A percentile compares a stretch with the other conserved stretches of the same genome.
These are phyloP conservation scores for Dicycla oo DNA, from an alignment of 2,888 invertebrate genomes.

Conservation along the genomic window DNA sequence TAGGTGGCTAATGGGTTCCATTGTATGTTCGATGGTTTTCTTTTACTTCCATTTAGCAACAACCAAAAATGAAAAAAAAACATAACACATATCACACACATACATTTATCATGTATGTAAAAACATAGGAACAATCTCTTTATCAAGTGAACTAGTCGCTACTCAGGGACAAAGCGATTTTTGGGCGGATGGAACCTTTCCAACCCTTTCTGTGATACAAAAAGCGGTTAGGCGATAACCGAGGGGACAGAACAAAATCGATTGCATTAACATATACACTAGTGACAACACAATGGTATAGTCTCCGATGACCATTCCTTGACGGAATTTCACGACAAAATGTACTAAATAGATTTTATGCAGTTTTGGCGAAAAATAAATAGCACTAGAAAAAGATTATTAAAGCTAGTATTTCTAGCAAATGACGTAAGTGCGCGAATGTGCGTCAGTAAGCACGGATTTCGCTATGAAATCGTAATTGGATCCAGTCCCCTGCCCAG, in stretches of 20 bases:
- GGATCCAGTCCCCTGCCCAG: slow-evolving; percentile 50
- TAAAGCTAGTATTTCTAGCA: slow-evolving; percentile 22
- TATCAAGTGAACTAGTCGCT: slow-evolving; percentile 41
- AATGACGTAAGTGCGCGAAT: slow-evolving; percentile 35
- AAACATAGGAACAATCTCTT: slow-evolving; percentile 23
- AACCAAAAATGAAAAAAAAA: no score
- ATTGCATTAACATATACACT: slow-evolving; percentile 46
- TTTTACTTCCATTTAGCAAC: background rate
- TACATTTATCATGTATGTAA: no score
- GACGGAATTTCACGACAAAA: background rate
- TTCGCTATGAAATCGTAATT: slow-evolving; percentile 59
- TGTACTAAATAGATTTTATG: slow-evolving; percentile 1
- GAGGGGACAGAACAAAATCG: slow-evolving; percentile 49
- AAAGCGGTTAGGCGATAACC: slow-evolving; percentile 45
- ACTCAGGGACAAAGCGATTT: slow-evolving; percentile 47
- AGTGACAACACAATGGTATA: slow-evolving; percentile 22
- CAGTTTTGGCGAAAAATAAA: slow-evolving; percentile 21
- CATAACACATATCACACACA: no score
- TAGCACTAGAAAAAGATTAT: slow-evolving; percentile 7
- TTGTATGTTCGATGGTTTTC: background rate
- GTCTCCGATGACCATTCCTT: slow-evolving; percentile 23
- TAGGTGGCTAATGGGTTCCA: no score
- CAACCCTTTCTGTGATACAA: slow-evolving; percentile 56
- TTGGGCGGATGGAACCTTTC: slow-evolving; percentile 47
- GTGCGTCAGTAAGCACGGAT: slow-evolving; percentile 47